Conservation (phyloP, 2,113 vertebrate species). For the Lampris incognitus region DNA sequence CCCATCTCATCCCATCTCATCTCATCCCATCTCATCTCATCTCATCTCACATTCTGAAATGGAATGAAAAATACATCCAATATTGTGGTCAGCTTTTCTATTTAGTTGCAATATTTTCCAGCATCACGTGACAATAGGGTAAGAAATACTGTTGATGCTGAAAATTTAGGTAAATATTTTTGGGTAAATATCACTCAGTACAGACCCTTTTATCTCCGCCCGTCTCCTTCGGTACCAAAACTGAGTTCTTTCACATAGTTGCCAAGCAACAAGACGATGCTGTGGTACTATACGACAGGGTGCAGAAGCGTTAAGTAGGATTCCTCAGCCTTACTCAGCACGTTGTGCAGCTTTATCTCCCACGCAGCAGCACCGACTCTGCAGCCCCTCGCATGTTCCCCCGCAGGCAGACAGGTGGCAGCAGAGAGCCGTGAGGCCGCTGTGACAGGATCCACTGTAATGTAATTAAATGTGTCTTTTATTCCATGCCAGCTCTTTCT, state of each 20-base stretch:
- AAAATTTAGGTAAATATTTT: slow-evolving; percentile 20
- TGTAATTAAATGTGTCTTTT: slow-evolving; percentile 72
- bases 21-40: too few relatives aligned
- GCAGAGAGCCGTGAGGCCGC: slow-evolving; percentile 85
- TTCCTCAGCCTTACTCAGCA: slow-evolving; percentile 65
- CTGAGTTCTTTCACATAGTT: not conserved
- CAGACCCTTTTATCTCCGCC: not conserved
- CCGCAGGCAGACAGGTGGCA: slow-evolving; percentile 93
- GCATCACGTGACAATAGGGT: not conserved
- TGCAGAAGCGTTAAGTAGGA: not conserved
- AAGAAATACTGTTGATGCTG: slow-evolving; percentile 10
- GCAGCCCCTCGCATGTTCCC: not conserved
- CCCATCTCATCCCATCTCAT: too few relatives aligned
- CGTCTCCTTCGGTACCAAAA: not conserved
- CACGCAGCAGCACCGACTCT: not conserved
- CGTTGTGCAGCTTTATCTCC: slow-evolving; percentile 29
- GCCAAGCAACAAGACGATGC: not conserved
- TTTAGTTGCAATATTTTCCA: slow-evolving; percentile 8
- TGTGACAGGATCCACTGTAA: slow-evolving; percentile 53
- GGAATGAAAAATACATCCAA: not conserved
- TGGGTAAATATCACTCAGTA: not conserved
- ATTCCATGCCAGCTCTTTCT: slow-evolving; percentile 65
- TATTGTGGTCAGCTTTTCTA: not conserved
- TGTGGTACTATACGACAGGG: too few relatives aligned
- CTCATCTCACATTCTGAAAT: not conserved